Evolutionary conservation across 23 tunicate species (phyloP).

Genomic region (Styela clava): DNA sequence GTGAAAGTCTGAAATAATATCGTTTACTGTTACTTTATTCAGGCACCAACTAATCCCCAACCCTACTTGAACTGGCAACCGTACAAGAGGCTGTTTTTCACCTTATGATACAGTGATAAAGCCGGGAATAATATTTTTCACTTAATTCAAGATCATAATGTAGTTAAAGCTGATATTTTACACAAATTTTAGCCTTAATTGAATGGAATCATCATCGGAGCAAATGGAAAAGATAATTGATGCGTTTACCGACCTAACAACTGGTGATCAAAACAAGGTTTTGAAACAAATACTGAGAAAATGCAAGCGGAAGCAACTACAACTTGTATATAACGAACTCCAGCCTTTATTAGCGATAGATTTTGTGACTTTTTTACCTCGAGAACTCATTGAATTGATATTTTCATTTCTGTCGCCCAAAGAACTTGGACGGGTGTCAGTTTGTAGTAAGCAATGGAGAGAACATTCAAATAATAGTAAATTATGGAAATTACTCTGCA

Average conservation of each 20-base stretch:
- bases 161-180: too few species aligned
- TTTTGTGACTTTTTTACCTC: slow-evolving; percentile 83
- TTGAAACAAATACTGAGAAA: slow-evolving; percentile 56
- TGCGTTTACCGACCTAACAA: slow-evolving; percentile 31
- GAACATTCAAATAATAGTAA: slow-evolving; percentile 70
- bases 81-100: too few species aligned
- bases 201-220: slow-evolving; percentile 21
- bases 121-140: too few species aligned
- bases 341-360: slow-evolving; percentile 82
- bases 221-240: slow-evolving; percentile 37
- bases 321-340: slow-evolving; percentile 68
- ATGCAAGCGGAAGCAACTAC: slow-evolving; percentile 81
- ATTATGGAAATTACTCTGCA: slow-evolving; percentile 79
- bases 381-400: slow-evolving; percentile 75
- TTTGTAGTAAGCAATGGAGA: slow-evolving; percentile 80
- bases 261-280: slow-evolving; percentile 41
- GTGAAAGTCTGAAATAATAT: too few species aligned
- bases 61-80: too few species aligned
- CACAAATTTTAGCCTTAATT: too few species aligned
- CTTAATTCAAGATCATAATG: too few species aligned
- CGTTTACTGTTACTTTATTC: too few species aligned
- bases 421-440: slow-evolving; percentile 62
- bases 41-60: too few species aligned
- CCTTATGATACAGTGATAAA: too few species aligned
- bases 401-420: slow-evolving; percentile 75